These are phyloP conservation scores for Meteorus sp. DNA, from an alignment of 1,140 invertebrate genomes.

Conservation along the genomic window DNA sequence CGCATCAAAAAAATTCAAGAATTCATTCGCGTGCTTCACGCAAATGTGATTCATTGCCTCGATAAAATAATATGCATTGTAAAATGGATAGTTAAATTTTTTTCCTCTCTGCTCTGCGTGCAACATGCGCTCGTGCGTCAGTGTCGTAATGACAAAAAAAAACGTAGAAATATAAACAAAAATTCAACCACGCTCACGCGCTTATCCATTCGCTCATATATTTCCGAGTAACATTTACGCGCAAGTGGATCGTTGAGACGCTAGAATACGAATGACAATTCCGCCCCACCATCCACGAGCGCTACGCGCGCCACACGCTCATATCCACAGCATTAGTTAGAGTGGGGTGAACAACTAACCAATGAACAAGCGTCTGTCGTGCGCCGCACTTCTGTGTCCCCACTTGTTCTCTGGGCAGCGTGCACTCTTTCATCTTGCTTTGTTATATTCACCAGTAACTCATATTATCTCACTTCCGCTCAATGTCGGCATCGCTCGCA, in stretches of 20 bases:
- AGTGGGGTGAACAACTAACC: slow-evolving; percentile 36
- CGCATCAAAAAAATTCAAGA: too few species aligned
- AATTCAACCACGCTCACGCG: background rate
- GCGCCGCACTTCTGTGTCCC: slow-evolving; percentile 50
- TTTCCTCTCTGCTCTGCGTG: too few species aligned
- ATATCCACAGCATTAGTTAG: background rate
- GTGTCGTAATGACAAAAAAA: background rate
- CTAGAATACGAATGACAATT: slow-evolving; percentile 43
- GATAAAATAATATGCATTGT: too few species aligned
- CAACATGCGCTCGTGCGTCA: background rate
- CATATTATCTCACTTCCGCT: too few species aligned
- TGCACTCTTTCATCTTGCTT: slow-evolving; percentile 23
- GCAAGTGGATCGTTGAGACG: slow-evolving; percentile 24
- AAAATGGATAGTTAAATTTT: too few species aligned
- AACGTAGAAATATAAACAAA: too few species aligned
- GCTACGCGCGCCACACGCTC: slow-evolving; percentile 21
- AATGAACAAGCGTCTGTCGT: slow-evolving; percentile 43
- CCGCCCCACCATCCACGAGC: slow-evolving; percentile 35
- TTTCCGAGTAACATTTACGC: background rate
- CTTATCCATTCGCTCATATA: background rate
- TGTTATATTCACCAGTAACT: too few species aligned
- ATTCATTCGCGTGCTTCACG: too few species aligned
- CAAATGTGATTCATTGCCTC: too few species aligned
- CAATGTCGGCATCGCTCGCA: too few species aligned
- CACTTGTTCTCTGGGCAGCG: slow-evolving; percentile 40